A percentile compares a stretch with the other conserved stretches of the same genome.
These are phyloP conservation scores for Semibalanus balanoides DNA, from an alignment of 1,140 invertebrate species.

Conservation along the genomic window DNA sequence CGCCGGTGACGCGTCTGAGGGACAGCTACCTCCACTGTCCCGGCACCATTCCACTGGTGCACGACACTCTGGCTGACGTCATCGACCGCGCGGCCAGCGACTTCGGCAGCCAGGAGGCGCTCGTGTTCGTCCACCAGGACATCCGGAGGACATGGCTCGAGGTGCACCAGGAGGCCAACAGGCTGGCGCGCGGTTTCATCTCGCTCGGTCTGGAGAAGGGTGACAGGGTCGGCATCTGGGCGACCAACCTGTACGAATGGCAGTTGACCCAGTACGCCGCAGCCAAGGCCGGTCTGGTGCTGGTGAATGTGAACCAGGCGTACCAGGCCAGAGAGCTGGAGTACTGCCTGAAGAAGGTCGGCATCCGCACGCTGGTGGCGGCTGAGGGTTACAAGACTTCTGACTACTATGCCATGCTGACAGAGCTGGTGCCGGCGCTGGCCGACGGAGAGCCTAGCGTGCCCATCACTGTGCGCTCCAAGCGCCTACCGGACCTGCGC, in stretches of 20 bases:
- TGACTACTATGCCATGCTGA: constrained; percentile 10
- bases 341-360: constrained; percentile 64
- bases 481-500: too few species aligned
- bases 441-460: too few species aligned
- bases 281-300: constrained; percentile 61
- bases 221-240: constrained; percentile 76
- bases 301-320: constrained; percentile 58
- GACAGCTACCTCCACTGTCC: constrained; percentile 3
- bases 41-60: constrained; percentile 7
- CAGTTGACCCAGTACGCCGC: too few species aligned
- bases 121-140: constrained; percentile 45
- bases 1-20: background rate
- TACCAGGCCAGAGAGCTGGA: constrained; percentile 59
- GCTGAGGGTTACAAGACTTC: constrained; percentile 44
- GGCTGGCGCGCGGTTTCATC: constrained; percentile 63
- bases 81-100: constrained; percentile 38
- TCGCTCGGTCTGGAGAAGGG: constrained; percentile 60
- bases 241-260: constrained; percentile 75
- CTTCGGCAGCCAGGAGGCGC: constrained; percentile 41
- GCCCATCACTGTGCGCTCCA: too few species aligned
- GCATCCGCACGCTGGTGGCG: constrained; percentile 52
- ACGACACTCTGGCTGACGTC: constrained; percentile 34
- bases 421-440: too few species aligned
- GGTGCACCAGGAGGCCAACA: constrained; percentile 49
- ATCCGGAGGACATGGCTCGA: constrained; percentile 45